Conservation (phyloP, 2,113 vertebrate species). For the Nannobrachium achirus region DNA sequence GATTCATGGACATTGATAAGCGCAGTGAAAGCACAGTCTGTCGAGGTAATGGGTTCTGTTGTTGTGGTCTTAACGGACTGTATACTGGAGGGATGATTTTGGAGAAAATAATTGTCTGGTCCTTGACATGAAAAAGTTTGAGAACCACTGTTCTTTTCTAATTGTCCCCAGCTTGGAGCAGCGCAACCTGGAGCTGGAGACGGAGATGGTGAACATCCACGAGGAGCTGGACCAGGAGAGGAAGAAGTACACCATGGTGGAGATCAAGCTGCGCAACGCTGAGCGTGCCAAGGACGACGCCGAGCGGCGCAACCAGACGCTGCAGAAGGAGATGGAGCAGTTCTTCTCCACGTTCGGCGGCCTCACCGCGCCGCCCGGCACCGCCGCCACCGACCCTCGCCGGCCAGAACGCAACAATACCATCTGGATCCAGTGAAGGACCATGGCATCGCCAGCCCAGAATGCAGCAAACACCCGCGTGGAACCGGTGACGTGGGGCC, state of each 20-base stretch:
- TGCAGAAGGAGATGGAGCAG: conserved; percentile 99
- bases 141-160: too few relatives aligned
- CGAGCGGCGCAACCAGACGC: conserved; percentile 94
- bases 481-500: not conserved
- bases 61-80: too few relatives aligned
- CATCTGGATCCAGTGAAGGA: conserved; percentile 95
- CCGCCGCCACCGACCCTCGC: conserved; percentile 84
- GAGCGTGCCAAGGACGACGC: conserved; percentile 96
- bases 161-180: conserved; percentile 87
- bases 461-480: not conserved
- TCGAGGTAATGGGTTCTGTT: too few relatives aligned
- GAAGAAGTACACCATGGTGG: conserved; percentile 99
- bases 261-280: conserved; percentile 97
- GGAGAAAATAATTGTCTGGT: too few relatives aligned
- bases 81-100: too few relatives aligned
- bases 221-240: conserved; percentile 97
- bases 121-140: too few relatives aligned
- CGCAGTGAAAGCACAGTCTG: too few relatives aligned
- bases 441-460: too few relatives aligned
- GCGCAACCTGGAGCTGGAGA: conserved; percentile 91
- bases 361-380: conserved; percentile 86
- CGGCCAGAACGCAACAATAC: conserved; percentile 89
- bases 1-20: too few relatives aligned
- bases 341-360: conserved; percentile 98
- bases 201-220: conserved; percentile 89